These are phyloP conservation scores for Pristis pectinata DNA, from an alignment of 2,797 vertebrate species.

Conservation along the genomic window DNA sequence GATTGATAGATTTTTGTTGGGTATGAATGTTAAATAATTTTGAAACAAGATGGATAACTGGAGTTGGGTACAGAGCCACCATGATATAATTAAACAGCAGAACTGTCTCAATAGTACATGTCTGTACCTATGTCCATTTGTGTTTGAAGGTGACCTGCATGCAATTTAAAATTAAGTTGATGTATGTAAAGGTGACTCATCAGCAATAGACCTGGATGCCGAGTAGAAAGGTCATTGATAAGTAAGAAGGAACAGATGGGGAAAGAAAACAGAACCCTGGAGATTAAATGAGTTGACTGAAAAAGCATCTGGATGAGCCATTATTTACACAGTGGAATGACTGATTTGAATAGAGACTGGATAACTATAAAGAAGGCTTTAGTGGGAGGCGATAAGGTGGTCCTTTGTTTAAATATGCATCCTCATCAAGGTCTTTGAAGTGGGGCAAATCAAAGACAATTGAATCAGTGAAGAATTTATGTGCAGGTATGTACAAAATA, in stretches of 20 bases:
- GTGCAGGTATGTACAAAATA: neutral
- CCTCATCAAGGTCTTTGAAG: neutral
- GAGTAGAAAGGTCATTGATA: neutral
- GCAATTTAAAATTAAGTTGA: neutral
- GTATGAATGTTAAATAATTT: neutral
- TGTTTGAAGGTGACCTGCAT: neutral
- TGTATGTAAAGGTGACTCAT: neutral
- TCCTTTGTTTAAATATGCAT: neutral
- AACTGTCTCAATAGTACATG: neutral
- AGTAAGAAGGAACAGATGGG: neutral
- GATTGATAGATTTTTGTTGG: neutral
- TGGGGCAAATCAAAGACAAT: neutral
- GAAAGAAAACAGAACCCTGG: neutral
- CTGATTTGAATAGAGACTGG: neutral
- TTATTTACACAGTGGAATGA: neutral
- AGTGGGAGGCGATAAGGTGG: neutral
- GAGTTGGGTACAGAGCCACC: neutral
- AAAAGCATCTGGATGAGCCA: neutral
- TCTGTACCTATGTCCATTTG: neutral
- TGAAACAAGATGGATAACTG: neutral
- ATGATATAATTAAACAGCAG: neutral
- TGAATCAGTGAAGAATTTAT: neutral
- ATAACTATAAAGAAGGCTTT: neutral
- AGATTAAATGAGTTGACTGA: neutral
- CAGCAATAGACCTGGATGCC: neutral